Base-by-base conservation (phyloP, 2,888 invertebrate genomes). In the Acanthococcus lagerstroemiae region DNA sequence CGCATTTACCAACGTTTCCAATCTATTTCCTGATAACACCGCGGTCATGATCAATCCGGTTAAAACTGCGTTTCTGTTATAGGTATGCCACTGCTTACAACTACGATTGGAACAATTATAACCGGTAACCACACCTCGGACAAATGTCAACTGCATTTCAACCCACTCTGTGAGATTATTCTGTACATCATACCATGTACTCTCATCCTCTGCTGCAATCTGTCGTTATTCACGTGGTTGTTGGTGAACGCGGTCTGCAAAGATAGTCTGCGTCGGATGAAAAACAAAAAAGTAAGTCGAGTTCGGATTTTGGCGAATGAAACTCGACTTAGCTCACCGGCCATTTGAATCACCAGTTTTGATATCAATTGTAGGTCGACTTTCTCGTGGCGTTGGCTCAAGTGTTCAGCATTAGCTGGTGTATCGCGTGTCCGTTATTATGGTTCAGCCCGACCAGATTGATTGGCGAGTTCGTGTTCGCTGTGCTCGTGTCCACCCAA, bases 371-470 rank as follows among this genome's bases (percentile, higher is more conserved):
- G 1, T 21, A 48, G 48, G 21, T 48, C 48, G 19, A 48, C 15
- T 48, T 50, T 22, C 30, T 61, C 1, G 25, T 61, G 50, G 46
- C 61, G 4, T 19, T 61, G 22, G 50, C 48, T 2, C 61, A 61
- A 50, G 61, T 61, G 30, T 61, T 61, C n/a, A 46, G 50, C 24
- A 17, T 50, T 22, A 25, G 26, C 17, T 61, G 61, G 61, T 61
- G 61, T 26, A 27, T 61, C 1, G 12, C 50, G 1, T 61, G 48
- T 21, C 61, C 61, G 21, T 15, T 50, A 19, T 7, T 61, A 4
- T 61, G 61, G 48, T 21, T 61, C 3, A n/a, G 21, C n/a, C 19
- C 26, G 19, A 61, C 61, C 27, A 48, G 50, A 19, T 7, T 61
- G 4, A 7, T 61, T 7, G 61, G 61, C 26, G 21, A 52, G 24